phyloP scores from a whole-genome alignment of 2,113 vertebrate genomes.

The Sorex araneus region DNA sequence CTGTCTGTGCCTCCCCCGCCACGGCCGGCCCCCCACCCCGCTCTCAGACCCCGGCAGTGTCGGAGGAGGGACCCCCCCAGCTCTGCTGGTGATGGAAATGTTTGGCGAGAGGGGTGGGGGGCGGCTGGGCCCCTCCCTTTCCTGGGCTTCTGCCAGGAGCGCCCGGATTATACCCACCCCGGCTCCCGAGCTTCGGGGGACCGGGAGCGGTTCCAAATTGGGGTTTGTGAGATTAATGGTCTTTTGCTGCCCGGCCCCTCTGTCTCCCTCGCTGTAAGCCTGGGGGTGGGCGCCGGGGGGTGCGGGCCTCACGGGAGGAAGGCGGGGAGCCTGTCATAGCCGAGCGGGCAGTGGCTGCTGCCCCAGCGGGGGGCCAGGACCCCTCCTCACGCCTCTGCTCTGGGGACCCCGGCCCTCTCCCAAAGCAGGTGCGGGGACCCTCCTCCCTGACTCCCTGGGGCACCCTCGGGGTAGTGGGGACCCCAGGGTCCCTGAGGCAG shows the following conservation, averaged over 20 bases:
- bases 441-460: no score
- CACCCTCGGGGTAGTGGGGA: not conserved
- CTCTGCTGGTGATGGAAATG: not conserved
- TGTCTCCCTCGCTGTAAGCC: conserved; percentile 28
- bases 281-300: conserved; percentile 9
- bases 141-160: conserved; percentile 68
- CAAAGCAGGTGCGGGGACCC: not conserved
- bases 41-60: not conserved
- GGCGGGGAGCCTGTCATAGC: no score
- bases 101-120: not conserved
- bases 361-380: not conserved
- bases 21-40: not conserved
- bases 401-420: not conserved
- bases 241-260: conserved; percentile 75
- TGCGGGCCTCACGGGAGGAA: conserved; percentile 86
- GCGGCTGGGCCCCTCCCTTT: not conserved
- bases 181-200: conserved; percentile 86
- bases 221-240: conserved; percentile 88
- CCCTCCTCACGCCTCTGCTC: not conserved
- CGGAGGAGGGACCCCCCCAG: not conserved
- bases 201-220: conserved; percentile 87
- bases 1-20: not conserved
- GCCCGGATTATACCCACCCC: conserved; percentile 84
- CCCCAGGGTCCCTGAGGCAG: not conserved
- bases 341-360: not conserved